Evolutionary conservation across 1,140 invertebrate species (phyloP), one percentile per base, ranked within the genome.

Genomic region (Bombus confusus): DNA sequence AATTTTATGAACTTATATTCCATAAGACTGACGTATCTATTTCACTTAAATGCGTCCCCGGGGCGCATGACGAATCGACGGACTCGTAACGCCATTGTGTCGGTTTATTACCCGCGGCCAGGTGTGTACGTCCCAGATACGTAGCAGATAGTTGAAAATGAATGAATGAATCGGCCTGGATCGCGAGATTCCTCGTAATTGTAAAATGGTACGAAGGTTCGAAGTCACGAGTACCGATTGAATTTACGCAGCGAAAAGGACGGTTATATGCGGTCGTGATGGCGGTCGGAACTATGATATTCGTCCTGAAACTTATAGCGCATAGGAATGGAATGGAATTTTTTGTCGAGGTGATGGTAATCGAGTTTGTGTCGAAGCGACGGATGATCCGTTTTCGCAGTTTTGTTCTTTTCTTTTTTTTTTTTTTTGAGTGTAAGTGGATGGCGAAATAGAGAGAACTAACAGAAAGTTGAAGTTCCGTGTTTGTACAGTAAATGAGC

Each of bases 1-100:
- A 94, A 94, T 94, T 94, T 93, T 93, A 91, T 87, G 88, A 92
- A 94, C 93, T 94, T 94, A 94, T 94, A 95, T 94, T 94, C 93
- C 92, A 92, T 92, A 91, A 93, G 87, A 82, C 87, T 92, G 92
- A 94, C 93, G 92, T 94, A 93, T 94, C 93, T 94, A 93, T 94
- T 94, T 95, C 93, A 94, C 93, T 95, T 94, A 92, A 90, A 80
- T 80, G 87, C 89, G 75, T 87, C 89, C 92, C 72, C 72, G 71
- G 78, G 91, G 88, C 83, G 81, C 84, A 41, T 87, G 88, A 90
- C 86, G 88, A 90, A 90, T 90, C 72, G 37, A 25, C 57, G 87
- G 57, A 43, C 87, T 75, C 79, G 87, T 78, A 89, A 89, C 88
- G 88, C 80, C 88, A 83, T 81, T 71, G 79, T 74, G 66, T 47